phyloP scores from a whole-genome alignment of 2,888 invertebrate genomes.

The Nezara viridula region DNA sequence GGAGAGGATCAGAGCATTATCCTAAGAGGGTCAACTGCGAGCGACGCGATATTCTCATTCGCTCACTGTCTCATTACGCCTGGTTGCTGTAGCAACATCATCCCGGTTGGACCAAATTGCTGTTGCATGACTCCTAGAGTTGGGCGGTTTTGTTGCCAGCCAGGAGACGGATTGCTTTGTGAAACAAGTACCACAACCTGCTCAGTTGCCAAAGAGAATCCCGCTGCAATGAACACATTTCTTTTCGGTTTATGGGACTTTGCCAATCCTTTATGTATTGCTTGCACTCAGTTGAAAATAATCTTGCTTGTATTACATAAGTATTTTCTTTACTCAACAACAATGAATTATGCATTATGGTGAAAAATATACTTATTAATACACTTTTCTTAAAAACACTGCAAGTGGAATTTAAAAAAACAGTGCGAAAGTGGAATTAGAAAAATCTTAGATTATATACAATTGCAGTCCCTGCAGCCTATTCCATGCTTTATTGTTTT shows the following conservation, averaged over 20 bases:
- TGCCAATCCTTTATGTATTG: background rate
- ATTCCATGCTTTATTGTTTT: too few relatives aligned
- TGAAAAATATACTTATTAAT: background rate
- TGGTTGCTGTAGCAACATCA: background rate
- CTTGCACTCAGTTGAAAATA: background rate
- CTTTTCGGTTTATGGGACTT: background rate
- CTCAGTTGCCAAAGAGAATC: conserved; percentile 19
- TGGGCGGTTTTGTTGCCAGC: background rate
- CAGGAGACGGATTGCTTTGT: background rate
- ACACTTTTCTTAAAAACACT: too few relatives aligned
- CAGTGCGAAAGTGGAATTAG: too few relatives aligned
- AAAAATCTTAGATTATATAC: too few relatives aligned
- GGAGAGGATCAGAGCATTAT: background rate
- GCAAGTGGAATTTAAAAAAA: too few relatives aligned
- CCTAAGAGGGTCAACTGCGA: background rate
- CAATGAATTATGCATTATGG: background rate
- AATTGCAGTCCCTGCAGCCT: too few relatives aligned
- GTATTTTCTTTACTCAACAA: background rate
- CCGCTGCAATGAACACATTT: background rate
- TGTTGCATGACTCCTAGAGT: background rate
- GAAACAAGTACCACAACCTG: background rate
- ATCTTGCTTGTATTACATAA: background rate
- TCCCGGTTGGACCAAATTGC: background rate
- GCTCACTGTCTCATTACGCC: background rate
- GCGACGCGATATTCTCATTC: background rate